Base-by-base conservation (phyloP, 2,888 invertebrate genomes). In the Pterobdella sp. region DNA sequence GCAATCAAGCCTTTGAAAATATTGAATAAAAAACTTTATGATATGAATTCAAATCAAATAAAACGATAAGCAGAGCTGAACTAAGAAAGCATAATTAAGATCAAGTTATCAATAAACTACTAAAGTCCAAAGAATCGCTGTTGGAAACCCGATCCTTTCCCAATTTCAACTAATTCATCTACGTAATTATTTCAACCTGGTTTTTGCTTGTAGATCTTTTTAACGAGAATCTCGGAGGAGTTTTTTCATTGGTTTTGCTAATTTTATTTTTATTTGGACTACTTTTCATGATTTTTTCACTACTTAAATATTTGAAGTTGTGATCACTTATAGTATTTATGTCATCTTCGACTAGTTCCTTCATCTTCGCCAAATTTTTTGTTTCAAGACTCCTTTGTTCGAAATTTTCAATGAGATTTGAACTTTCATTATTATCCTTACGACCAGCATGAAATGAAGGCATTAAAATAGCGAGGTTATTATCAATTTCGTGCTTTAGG, bases 261-360 rank as follows among this genome's bases (percentile, higher is more conserved):
- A 22, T 56, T 22, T n/a, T 56, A 26, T n/a, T n/a, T 3, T 56
- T 26, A 3, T 56, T 56, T 18, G n/a, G 3, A 22, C n/a, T 22
- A 22, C 4, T 22, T 14, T 4, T 3, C 3, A 26, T 26, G 60
- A 26, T 18, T 18, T 22, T n/a, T 56, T 56, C n/a, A 22, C n/a
- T n/a, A 22, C 60, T 56, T 3, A 56, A 26, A 26, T 56, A 56
- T 22, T 56, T 4, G n/a, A 26, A 56, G 60, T 56, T 56, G 4
- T 26, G 4, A 26, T 56, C 60, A 22, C 60, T 56, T 4, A 56
- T 56, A 26, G n/a, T 56, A 22, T 56, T 56, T 22, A 56, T 56
- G 60, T 56, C 60, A 56, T 56, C 60, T 56, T 56, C 60, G 3
- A 3, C 60, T n/a, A n/a, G n/a, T n/a, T n/a, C n/a, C n/a, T n/a